A percentile compares a stretch with the other conserved stretches of the same genome.
phyloP scores from a whole-genome alignment of 2,797 vertebrate genomes.

The Melanotaenia trifasciata region DNA sequence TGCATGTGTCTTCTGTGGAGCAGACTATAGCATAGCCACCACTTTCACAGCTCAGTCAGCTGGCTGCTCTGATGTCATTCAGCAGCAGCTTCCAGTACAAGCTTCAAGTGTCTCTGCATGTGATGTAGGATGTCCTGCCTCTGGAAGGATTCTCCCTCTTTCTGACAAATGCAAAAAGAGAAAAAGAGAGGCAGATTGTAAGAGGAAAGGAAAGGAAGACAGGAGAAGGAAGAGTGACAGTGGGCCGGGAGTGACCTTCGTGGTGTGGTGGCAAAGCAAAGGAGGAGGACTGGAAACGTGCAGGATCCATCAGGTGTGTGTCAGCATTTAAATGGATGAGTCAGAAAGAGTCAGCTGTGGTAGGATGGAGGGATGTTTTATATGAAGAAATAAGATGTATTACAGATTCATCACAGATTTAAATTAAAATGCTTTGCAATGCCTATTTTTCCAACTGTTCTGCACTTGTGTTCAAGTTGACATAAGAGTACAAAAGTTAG shows the following conservation, averaged over 20 bases:
- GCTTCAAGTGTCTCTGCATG: conserved; percentile 54
- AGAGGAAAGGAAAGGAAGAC: conserved; percentile 35
- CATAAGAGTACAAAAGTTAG: conserved; percentile 11
- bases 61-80: conserved; percentile 50
- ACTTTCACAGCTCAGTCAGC: conserved; percentile 58
- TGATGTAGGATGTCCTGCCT: conserved; percentile 68
- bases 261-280: conserved; percentile 59
- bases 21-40: conserved; percentile 68
- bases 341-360: conserved; percentile 36
- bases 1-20: conserved; percentile 57
- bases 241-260: conserved; percentile 72
- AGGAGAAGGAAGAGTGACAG: conserved; percentile 46
- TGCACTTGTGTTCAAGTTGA: conserved; percentile 17
- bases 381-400: conserved; percentile 18
- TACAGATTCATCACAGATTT: neutral
- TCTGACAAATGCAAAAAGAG: conserved; percentile 49
- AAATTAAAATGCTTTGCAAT: conserved; percentile 9
- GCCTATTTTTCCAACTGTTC: conserved; percentile 16
- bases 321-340: conserved; percentile 56
- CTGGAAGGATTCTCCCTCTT: conserved; percentile 64
- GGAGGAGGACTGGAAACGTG: conserved; percentile 44
- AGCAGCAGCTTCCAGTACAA: conserved; percentile 47
- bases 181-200: conserved; percentile 35
- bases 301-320: conserved; percentile 79
- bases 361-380: conserved; percentile 6